Evolutionary conservation across 2,888 invertebrate genomes (phyloP), one percentile per base, ranked within the genome.

Genomic region (Tyria jacobaeae): DNA sequence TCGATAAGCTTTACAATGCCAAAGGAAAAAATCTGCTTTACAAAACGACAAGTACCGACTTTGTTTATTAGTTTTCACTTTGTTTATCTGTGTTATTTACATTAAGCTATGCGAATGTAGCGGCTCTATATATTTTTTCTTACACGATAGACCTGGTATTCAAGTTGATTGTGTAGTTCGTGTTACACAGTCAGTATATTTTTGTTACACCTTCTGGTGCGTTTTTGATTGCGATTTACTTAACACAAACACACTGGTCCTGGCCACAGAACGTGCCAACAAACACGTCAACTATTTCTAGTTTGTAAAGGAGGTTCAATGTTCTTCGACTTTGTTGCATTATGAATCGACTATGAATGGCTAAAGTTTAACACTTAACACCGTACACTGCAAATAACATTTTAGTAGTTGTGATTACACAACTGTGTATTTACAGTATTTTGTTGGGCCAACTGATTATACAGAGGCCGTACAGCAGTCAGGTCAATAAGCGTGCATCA

Each of bases 1-100:
- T 66, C 35, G 68, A 57, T 70, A 68, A 57, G 27, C 15, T 25
- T 47, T 9, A 9, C 62, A 68, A 60, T 60, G 57, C 7, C 51
- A 63, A 35, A 68, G 63, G 56, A 68, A 68, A 63, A 37, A 54
- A 25, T 50, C 41, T 17, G 35, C 53, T 39, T 51, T 48, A 34
- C 31, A 14, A 27, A 7, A 48, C 44, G n/a, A 44, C 44, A 37
- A 51, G 17, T 34, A 31, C 21, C 15, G 25, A 21, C 24, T 35
- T 41, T 3, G 41, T 27, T 25, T 41, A 58, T 41, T 15, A 49
- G 54, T 48, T 10, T 15, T 47, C 39, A 35, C 55, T 15, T 57
- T 58, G 44, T 60, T 44, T 48, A 44, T 25, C 21, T 12, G 2
- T 12, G 2, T 17, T 25, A 47, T 15, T 14, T n/a, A 44, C 17